Evolutionary conservation across 2,888 invertebrate genomes (phyloP), one percentile per base, ranked within the genome.

Genomic region (Caenorhabditis uteleia): DNA sequence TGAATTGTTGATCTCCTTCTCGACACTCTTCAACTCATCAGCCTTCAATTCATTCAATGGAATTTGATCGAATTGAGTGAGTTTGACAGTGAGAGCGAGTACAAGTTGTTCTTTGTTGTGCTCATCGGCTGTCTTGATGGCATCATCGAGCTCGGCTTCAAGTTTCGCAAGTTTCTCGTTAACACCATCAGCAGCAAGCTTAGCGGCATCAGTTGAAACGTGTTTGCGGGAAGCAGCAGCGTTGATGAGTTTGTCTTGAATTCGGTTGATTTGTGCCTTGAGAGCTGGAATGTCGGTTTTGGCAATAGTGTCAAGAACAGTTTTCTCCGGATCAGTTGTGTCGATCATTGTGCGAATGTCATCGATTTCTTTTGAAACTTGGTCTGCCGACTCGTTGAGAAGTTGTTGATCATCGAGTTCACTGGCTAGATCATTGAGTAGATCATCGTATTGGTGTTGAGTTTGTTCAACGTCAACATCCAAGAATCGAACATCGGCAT

Each of bases 401-500:
- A 70, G 57, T 42, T 67, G 53, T 36, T 72, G 69, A 44, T 70
- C 69, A 23, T 67, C 60, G 38, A 70, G 50, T 33, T 72, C 72
- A 27, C 47, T 39, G 31, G 40, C 49, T 33, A 73, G 26, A 21
- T 66, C 69, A 40, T 49, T 55, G 29, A 70, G 58, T 14, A 65
- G 57, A 40, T 75, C 71, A 34, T 71, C 74, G 54, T 65, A 73
- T 21, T 73, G 69, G 25, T 66, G 55, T 26, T 65, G 59, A 33
- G 59, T 58, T 38, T 77, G 68, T 40, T 77, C 72, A 31, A 65
- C 47, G 33, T 77, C 76, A 10, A 71, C 70, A 34, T 77, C 74
- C 44, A 69, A 50, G 64, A 77, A 77, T 36, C 76, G 71, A 31
- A 75, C 73, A 36, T 77, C 74, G n/a, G 70, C 62, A 48, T 75